These are phyloP conservation scores for Gallinago solitaria DNA, from an alignment of 2,797 vertebrate species.

Conservation along the genomic window DNA sequence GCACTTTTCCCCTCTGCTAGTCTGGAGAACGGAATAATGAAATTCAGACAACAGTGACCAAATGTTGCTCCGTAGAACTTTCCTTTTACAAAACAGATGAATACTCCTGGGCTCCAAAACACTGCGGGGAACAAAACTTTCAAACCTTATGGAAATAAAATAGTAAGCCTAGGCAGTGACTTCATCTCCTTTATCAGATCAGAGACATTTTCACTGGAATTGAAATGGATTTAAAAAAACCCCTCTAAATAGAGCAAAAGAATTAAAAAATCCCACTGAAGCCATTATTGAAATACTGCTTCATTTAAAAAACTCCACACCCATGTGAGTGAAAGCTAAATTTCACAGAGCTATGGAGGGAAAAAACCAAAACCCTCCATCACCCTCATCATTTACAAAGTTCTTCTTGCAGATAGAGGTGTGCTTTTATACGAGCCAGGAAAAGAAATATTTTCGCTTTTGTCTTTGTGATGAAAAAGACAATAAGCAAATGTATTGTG, in stretches of 20 bases:
- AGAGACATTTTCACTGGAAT: constrained; percentile 48
- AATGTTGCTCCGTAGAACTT: constrained; percentile 25
- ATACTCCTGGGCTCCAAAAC: constrained; percentile 60
- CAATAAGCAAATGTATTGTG: neutral
- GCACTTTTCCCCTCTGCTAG: constrained; percentile 74
- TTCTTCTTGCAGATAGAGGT: neutral
- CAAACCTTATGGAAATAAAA: constrained; percentile 70
- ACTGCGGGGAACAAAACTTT: constrained; percentile 65
- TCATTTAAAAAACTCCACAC: neutral
- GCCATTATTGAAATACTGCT: constrained; percentile 16
- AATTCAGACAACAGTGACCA: constrained; percentile 74
- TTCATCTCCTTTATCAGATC: constrained; percentile 75
- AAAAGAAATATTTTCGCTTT: neutral
- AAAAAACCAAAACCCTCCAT: neutral
- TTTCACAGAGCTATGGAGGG: neutral
- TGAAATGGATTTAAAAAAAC: constrained; percentile 1
- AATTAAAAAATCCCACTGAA: constrained; percentile 36
- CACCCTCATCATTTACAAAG: neutral
- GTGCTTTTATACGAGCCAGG: neutral
- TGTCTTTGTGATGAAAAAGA: neutral
- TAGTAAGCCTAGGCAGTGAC: constrained; percentile 59
- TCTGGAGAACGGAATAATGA: constrained; percentile 75
- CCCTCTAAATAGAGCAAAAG: constrained; percentile 1
- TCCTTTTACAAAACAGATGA: constrained; percentile 41
- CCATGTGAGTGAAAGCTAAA: neutral